phyloP scores from a whole-genome alignment of 2,113 vertebrate genomes.

The Desmodus rotundus region DNA sequence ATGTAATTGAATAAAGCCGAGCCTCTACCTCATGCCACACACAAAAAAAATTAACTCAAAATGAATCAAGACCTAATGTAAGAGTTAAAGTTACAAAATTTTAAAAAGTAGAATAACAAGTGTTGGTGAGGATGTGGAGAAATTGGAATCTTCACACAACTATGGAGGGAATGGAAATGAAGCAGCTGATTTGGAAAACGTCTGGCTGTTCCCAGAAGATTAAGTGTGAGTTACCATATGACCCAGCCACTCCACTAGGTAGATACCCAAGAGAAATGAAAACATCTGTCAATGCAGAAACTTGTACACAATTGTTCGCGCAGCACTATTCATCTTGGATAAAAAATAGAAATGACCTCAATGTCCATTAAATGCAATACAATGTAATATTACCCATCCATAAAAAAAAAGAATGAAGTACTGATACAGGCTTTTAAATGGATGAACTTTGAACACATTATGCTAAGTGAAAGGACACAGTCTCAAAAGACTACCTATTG shows the following conservation, averaged over 20 bases:
- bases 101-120: not conserved
- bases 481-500: not conserved
- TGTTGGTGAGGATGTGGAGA: not conserved
- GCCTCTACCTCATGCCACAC: not conserved
- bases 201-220: not conserved
- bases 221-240: not conserved
- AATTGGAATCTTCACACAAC: not conserved
- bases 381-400: not conserved
- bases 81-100: not conserved
- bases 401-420: not conserved
- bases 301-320: not conserved
- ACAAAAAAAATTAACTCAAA: not conserved
- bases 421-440: not conserved
- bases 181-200: not conserved
- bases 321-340: not conserved
- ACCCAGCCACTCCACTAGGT: not conserved
- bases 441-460: not conserved
- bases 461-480: not conserved
- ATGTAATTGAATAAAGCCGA: not conserved
- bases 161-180: not conserved
- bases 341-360: not conserved
- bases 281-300: not conserved
- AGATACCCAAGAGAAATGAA: not conserved
- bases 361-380: not conserved
- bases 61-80: not conserved